phyloP scores from a whole-genome alignment of 2,888 invertebrate genomes.

The Sminthurinus aureus region DNA sequence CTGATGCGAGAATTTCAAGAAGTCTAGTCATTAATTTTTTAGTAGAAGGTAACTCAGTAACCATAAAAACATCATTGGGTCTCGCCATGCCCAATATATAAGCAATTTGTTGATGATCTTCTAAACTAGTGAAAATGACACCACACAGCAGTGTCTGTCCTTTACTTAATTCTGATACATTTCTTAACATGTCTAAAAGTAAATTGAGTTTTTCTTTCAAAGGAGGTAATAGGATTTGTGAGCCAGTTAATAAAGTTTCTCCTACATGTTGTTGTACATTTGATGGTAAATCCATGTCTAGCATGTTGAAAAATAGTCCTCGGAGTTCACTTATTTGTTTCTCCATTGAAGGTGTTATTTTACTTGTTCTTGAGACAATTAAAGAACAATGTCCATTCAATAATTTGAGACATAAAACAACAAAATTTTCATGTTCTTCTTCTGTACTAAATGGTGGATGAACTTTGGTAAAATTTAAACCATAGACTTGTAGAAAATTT shows the following conservation, averaged over 20 bases:
- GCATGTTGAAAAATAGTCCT: conserved; percentile 67
- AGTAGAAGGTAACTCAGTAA: conserved; percentile 50
- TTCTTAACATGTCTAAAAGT: conserved; percentile 68
- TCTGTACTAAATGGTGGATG: conserved; percentile 65
- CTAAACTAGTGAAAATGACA: conserved; percentile 70
- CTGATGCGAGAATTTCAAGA: conserved; percentile 50
- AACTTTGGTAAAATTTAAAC: conserved; percentile 65
- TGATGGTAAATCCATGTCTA: conserved; percentile 62
- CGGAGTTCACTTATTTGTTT: conserved; percentile 68
- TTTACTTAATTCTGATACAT: conserved; percentile 67
- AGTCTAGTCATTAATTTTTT: conserved; percentile 53
- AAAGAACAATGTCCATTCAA: conserved; percentile 70
- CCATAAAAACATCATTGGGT: conserved; percentile 48
- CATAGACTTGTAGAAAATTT: conserved; percentile 69
- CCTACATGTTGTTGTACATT: conserved; percentile 67
- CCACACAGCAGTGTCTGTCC: conserved; percentile 71
- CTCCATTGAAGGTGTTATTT: conserved; percentile 66
- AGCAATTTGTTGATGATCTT: conserved; percentile 70
- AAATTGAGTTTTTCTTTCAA: conserved; percentile 69
- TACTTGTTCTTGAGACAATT: conserved; percentile 65
- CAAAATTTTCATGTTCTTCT: conserved; percentile 69
- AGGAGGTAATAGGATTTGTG: conserved; percentile 69
- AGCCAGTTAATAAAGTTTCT: conserved; percentile 70
- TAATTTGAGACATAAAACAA: conserved; percentile 68
- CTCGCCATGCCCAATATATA: conserved; percentile 67